Evolutionary conservation across 2,113 vertebrate genomes (phyloP), one percentile per base, ranked within the genome.

Genomic region (Alectura lathami): DNA sequence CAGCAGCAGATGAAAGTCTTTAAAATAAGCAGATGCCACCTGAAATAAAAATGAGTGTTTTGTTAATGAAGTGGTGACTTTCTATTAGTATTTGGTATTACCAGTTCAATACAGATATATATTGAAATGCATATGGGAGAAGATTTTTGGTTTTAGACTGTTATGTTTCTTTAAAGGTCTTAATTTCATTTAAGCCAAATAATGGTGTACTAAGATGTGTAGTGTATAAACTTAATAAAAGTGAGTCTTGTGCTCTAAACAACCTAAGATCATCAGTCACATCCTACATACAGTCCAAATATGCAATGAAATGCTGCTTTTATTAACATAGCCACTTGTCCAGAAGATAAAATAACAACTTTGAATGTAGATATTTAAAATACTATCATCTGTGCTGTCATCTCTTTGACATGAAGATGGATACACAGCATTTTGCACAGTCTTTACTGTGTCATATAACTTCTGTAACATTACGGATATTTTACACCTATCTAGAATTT

Each of bases 1-100:
- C 74, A 99, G 88, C 59, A 99, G 87, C 57, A 99, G 96, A 93
- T 99, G 99, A 95, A 99, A 99, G 88, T 99, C 99, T 98, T 98
- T 99, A 95, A 99, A 99, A 97, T 99, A 99, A 88, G 97, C 79
- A 54, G 97, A 97, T 38, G 98, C 99, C 89, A 99, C 98, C 99
- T 99, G 95, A 83, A 98, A 96, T 85, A 40, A 87, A 94, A 97
- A 34, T 8, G 38, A 32, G 12, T 7, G 24, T 21, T 68, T 80
- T 88, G 16, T 64, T 40, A 79, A 50, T 12, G 69, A 45, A 84
- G 78, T 14, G 2, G 1, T 27, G 4, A 51, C 17, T 57, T 88
- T 83, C 23, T 69, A 9, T 38, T 23, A 80, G 21, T 16, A 45
- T 83, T 77, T 73, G 26, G 1, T 43, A 56, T 48, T 62, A 75